A percentile compares a stretch with the other conserved stretches of the same genome.
These are phyloP conservation scores for Siniperca knerii DNA, from an alignment of 2,113 vertebrate genomes.

Conservation along the genomic window DNA sequence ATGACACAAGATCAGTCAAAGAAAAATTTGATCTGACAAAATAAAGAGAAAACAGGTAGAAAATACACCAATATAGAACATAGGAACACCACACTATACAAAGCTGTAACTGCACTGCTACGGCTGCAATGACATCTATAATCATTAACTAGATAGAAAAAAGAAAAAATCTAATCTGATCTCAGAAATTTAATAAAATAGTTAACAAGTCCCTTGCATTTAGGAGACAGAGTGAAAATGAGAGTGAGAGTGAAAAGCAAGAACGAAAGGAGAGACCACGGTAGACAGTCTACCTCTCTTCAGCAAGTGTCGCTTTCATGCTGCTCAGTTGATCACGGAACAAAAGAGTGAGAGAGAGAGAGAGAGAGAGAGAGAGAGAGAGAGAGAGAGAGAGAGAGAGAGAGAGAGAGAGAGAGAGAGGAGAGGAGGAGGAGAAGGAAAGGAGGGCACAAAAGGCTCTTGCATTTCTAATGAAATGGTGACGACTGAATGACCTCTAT, in stretches of 20 bases:
- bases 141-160: conserved; percentile 6
- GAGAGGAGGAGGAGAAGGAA: conserved; percentile 18
- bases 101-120: conserved; percentile 3
- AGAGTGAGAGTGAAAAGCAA: conserved; percentile 29
- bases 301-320: conserved; percentile 65
- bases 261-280: conserved; percentile 31
- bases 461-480: conserved; percentile 63
- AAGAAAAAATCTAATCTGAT: neutral
- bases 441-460: conserved; percentile 59
- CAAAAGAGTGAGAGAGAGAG: neutral
- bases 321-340: conserved; percentile 69
- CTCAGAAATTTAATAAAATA: conserved; percentile 5
- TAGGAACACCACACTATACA: neutral
- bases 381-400: neutral
- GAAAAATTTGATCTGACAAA: neutral
- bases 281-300: conserved; percentile 65
- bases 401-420: neutral
- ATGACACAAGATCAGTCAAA: conserved; percentile 1
- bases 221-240: neutral
- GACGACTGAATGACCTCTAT: conserved; percentile 44
- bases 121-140: conserved; percentile 13
- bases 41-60: neutral
- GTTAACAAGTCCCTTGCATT: neutral
- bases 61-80: neutral
- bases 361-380: too few relatives aligned